Base-by-base conservation (phyloP, 1,140 invertebrate species). In the Drosophila pachea region DNA sequence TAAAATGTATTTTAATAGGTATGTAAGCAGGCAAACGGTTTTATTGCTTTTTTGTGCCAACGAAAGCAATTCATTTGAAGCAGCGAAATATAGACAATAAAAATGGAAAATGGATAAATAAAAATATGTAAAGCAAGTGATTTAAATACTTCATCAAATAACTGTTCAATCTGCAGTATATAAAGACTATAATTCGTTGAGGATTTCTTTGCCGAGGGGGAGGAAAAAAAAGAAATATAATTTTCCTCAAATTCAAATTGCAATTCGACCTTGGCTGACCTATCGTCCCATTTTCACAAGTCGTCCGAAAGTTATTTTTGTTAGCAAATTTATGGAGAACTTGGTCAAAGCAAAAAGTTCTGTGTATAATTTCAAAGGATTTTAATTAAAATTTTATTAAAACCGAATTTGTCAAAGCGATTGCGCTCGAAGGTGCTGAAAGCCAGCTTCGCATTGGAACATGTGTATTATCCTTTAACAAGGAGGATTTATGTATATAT, bases 41-140 rank as follows among this genome's bases (percentile, higher is more conserved):
- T 73, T 73, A 77, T 82, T 78, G 78, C 82, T 78, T 70, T 69
- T 63, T 60, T 72, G 64, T 50, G 12, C 36, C 7, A 36, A 50
- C 50, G 48, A 45, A 64, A 69, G 40, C 35, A 40, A 43, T 43
- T n/a, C 11, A 38, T 40, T 47, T 47, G 3, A 3, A 22, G 22
- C 22, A 22, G 1, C 22, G 22, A 22, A 22, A 22, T 22, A 22
- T 22, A 22, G 22, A 22, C 22, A 22, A 47, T 11, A 47, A 9
- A 47, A 29, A 47, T 11, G 16, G 11, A 45, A 8, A 9, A 38
- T 38, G 8, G 11, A 40, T 40, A 40, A 40, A 40, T n/a, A n/a
- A n/a, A 40, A n/a, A 40, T 40, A 4, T n/a, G 12, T 40, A 12
- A 12, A 40, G 12, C 12, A 3, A 22, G 22, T 22, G 22, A 22